Evolutionary conservation across 2,888 invertebrate genomes (phyloP).

Genomic region (Pardosa pseudoannulata): DNA sequence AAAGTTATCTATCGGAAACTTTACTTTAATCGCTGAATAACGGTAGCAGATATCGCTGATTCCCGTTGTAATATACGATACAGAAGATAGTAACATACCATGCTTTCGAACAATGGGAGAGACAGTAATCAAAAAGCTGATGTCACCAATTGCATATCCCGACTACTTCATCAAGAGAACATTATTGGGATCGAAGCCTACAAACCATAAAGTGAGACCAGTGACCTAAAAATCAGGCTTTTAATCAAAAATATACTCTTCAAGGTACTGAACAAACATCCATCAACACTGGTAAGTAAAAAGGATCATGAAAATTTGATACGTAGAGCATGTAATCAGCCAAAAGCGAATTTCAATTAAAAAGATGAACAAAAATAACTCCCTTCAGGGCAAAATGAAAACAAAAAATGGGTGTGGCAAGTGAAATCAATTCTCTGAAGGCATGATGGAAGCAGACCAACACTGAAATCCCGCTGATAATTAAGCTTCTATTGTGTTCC

Average conservation of each 20-base stretch:
- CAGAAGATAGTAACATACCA: too few relatives aligned
- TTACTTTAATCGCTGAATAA: too few relatives aligned
- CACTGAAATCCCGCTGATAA: slow-evolving; percentile 38
- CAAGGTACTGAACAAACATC: background rate
- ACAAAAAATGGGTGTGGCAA: slow-evolving; percentile 55
- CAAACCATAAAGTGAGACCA: background rate
- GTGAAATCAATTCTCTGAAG: slow-evolving; percentile 59
- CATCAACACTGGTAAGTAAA: background rate
- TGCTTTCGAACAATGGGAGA: too few relatives aligned
- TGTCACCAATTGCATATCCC: too few relatives aligned
- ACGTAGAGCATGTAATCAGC: slow-evolving; percentile 25
- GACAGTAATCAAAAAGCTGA: too few relatives aligned
- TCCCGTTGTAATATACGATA: too few relatives aligned
- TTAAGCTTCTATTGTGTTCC: slow-evolving; percentile 59
- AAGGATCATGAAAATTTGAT: slow-evolving; percentile 6
- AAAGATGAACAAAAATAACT: slow-evolving; percentile 31
- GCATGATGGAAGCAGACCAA: slow-evolving; percentile 29
- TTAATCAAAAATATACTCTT: background rate
- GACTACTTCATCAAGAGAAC: too few relatives aligned
- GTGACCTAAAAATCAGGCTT: background rate
- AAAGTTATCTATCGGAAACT: too few relatives aligned
- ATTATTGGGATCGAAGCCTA: too few relatives aligned
- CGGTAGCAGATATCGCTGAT: too few relatives aligned
- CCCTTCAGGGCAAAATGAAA: slow-evolving; percentile 23
- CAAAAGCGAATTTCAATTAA: slow-evolving; percentile 56